These are phyloP conservation scores for Cyphomyrmex costatus DNA, from an alignment of 1,140 invertebrate genomes.

Conservation along the genomic window DNA sequence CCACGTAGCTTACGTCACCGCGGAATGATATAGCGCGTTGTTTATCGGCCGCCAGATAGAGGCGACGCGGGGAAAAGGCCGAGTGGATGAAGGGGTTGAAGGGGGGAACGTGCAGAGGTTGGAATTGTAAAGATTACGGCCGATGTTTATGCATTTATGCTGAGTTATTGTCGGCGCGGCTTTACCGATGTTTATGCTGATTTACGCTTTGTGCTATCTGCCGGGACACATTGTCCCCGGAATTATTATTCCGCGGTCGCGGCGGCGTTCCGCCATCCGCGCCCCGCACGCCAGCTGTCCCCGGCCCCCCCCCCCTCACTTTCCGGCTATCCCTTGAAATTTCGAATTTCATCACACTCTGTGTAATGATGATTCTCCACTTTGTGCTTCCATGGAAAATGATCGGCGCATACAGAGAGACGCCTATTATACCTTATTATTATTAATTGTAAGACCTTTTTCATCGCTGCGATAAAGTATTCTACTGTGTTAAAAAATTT, in stretches of 20 bases:
- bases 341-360: constrained; percentile 63
- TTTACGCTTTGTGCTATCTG: constrained; percentile 87
- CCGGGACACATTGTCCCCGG: constrained; percentile 85
- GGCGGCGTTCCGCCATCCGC: constrained; percentile 16
- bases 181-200: constrained; percentile 87
- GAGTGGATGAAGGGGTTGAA: neutral
- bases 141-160: constrained; percentile 85
- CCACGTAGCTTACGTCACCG: constrained; percentile 74
- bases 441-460: neutral
- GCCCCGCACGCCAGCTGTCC: neutral
- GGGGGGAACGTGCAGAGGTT: constrained; percentile 43
- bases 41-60: constrained; percentile 77
- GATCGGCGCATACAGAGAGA: neutral
- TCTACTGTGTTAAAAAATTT: too few relatives aligned
- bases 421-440: neutral
- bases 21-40: constrained; percentile 79
- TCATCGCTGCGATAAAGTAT: too few relatives aligned
- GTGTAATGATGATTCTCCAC: constrained; percentile 39
- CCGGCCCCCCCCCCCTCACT: neutral
- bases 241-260: constrained; percentile 84
- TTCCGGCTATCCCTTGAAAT: constrained; percentile 55
- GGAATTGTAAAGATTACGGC: constrained; percentile 85
- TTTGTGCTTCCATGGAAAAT: neutral
- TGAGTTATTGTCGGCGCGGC: constrained; percentile 85
- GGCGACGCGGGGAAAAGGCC: neutral